Conservation (phyloP, 2,888 invertebrate genomes). For the Cephus runcator region DNA sequence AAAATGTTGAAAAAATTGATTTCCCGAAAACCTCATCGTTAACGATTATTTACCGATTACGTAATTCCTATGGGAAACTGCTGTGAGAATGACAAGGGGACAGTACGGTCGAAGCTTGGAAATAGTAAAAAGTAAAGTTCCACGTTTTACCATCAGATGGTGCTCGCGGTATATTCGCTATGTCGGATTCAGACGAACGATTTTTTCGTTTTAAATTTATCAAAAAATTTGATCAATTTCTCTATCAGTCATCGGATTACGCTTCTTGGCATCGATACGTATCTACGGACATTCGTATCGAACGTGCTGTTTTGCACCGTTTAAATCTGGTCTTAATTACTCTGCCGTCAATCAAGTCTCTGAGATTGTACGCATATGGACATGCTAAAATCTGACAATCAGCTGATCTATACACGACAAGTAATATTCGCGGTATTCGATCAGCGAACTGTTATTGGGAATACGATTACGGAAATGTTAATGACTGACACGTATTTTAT, state of each 20-base stretch:
- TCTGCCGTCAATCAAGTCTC: not conserved
- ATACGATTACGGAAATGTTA: not conserved
- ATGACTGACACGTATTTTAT: not conserved
- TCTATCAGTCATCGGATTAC: not conserved
- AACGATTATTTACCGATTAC: not conserved
- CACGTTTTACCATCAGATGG: not conserved
- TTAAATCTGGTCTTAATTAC: not conserved
- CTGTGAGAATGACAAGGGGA: too few relatives aligned
- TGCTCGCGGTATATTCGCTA: not conserved
- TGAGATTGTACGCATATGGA: not conserved
- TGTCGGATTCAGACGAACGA: not conserved
- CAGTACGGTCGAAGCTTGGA: too few relatives aligned
- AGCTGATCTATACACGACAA: not conserved
- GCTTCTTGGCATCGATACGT: not conserved
- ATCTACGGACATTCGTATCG: not conserved
- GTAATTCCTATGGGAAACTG: not conserved
- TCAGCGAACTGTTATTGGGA: not conserved
- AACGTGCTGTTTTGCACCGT: not conserved
- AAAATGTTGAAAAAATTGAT: not conserved
- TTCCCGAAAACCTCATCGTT: not conserved
- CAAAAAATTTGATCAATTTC: not conserved
- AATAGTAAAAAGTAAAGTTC: not conserved
- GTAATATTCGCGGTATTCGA: not conserved
- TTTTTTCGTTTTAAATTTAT: not conserved
- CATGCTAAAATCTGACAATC: not conserved